phyloP scores from a whole-genome alignment of 2,888 invertebrate genomes.

The Schizotus pectinicornis region DNA sequence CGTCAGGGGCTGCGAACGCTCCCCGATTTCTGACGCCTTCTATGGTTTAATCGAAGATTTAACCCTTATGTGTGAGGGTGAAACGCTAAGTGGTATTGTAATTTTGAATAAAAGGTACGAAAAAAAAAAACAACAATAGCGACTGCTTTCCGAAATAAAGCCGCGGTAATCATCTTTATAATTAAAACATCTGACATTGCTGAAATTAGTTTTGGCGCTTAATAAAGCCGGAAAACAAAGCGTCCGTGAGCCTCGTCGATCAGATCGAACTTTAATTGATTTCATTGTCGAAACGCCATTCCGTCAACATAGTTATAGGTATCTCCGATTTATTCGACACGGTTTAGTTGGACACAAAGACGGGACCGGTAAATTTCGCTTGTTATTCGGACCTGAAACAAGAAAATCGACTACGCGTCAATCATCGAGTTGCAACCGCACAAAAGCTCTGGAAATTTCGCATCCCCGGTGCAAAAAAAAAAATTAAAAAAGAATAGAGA shows the following conservation, averaged over 20 bases:
- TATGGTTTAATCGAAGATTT: conserved; percentile 52
- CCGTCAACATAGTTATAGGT: conserved; percentile 29
- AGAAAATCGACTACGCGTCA: conserved; percentile 23
- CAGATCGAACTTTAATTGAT: conserved; percentile 33
- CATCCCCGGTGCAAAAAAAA: conserved; percentile 25
- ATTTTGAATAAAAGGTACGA: conserved; percentile 38
- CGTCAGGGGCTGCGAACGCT: conserved; percentile 34
- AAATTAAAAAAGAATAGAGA: conserved; percentile 26
- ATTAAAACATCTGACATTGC: conserved; percentile 27
- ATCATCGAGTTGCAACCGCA: neutral
- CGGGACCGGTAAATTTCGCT: conserved; percentile 45
- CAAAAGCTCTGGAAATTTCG: conserved; percentile 21
- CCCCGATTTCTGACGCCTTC: conserved; percentile 51
- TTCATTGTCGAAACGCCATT: conserved; percentile 28
- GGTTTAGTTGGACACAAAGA: conserved; percentile 35
- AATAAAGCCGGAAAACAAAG: neutral
- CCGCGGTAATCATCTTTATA: conserved; percentile 30
- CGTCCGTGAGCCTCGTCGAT: conserved; percentile 4
- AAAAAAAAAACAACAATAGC: conserved; percentile 19
- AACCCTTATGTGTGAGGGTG: conserved; percentile 51
- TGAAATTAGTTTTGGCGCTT: conserved; percentile 24
- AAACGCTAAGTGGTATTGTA: conserved; percentile 43
- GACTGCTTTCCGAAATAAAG: conserved; percentile 25
- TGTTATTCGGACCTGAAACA: conserved; percentile 44
- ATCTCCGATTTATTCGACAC: conserved; percentile 27